Conservation (phyloP, 1,140 invertebrate genomes). For the Drosophila guanche region DNA sequence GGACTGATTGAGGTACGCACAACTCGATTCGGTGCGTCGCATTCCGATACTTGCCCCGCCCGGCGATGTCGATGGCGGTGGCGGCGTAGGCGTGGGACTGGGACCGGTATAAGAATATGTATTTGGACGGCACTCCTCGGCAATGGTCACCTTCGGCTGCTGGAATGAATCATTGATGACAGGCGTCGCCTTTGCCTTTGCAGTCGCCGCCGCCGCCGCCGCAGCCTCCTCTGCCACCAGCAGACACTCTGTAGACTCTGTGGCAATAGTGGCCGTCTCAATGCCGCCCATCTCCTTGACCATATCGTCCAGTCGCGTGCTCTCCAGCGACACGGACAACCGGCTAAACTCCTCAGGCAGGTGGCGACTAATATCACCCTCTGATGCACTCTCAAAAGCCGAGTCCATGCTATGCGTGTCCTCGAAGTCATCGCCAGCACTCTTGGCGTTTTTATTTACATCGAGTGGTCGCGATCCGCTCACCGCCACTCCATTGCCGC, state of each 20-base stretch:
- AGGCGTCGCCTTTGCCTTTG: constrained; percentile 14
- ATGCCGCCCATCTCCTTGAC: constrained; percentile 68
- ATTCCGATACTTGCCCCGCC: constrained; percentile 70
- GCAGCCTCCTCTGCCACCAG: constrained; percentile 54
- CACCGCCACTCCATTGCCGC: constrained; percentile 14
- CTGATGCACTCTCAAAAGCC: constrained; percentile 79
- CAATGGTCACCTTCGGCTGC: constrained; percentile 71
- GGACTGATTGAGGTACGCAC: constrained; percentile 74
- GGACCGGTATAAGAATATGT: constrained; percentile 29
- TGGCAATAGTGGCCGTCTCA: constrained; percentile 80
- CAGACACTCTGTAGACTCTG: constrained; percentile 76
- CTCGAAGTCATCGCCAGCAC: constrained; percentile 69
- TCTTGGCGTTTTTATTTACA: constrained; percentile 73
- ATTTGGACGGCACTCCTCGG: constrained; percentile 56
- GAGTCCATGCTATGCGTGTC: constrained; percentile 83
- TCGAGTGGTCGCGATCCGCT: constrained; percentile 64
- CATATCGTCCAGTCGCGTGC: constrained; percentile 72
- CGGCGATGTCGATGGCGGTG: constrained; percentile 76
- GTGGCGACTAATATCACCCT: constrained; percentile 80
- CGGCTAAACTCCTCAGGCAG: constrained; percentile 78
- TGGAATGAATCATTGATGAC: constrained; percentile 13
- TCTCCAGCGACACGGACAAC: constrained; percentile 72
- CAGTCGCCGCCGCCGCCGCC: constrained; percentile 21
- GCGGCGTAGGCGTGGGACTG: constrained; percentile 64
- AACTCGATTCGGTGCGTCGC: constrained; percentile 73